These are phyloP conservation scores for Napeogenes inachia DNA, from an alignment of 2,888 invertebrate species.

Conservation along the genomic window DNA sequence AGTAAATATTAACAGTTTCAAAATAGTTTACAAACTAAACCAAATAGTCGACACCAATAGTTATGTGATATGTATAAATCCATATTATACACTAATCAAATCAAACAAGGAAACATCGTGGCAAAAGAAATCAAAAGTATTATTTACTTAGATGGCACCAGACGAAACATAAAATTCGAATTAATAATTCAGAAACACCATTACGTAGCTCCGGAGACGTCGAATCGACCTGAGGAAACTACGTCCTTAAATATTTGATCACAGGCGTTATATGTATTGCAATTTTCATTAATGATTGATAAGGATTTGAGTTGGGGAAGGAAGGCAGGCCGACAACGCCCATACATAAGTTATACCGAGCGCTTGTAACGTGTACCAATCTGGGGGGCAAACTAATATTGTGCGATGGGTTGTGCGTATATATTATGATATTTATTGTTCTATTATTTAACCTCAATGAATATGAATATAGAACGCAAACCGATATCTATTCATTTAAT, in stretches of 20 bases:
- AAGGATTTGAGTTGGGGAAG: constrained; percentile 55
- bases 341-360: constrained; percentile 58
- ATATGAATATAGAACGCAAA: neutral
- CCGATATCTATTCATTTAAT: neutral
- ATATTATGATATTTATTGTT: constrained; percentile 23
- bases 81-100: constrained; percentile 5
- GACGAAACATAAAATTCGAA: constrained; percentile 68
- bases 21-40: neutral
- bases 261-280: constrained; percentile 73
- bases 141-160: constrained; percentile 57
- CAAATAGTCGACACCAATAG: neutral
- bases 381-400: constrained; percentile 58
- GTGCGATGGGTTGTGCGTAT: constrained; percentile 27
- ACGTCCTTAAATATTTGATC: constrained; percentile 69
- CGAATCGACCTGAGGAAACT: constrained; percentile 46
- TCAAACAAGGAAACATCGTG: constrained; percentile 11
- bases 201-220: constrained; percentile 50
- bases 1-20: no score
- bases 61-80: neutral
- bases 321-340: constrained; percentile 45
- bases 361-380: constrained; percentile 53
- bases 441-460: constrained; percentile 1
- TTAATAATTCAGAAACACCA: constrained; percentile 70
- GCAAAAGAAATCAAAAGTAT: constrained; percentile 56
- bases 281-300: constrained; percentile 74